These are phyloP conservation scores for Clunio marinus DNA, from an alignment of 2,888 invertebrate genomes.

Conservation along the genomic window DNA sequence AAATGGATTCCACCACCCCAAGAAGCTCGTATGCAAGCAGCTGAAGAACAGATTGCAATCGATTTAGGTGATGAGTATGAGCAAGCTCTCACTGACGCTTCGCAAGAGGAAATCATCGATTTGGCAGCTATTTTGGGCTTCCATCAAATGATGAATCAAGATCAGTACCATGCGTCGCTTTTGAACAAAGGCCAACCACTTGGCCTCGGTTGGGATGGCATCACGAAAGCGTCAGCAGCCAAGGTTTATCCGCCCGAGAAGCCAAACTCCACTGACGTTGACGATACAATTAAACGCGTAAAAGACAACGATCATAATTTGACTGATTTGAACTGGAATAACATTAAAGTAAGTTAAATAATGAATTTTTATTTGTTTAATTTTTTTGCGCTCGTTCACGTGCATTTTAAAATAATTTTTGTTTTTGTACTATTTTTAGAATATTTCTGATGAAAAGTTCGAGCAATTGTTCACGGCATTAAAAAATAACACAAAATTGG, in stretches of 20 bases:
- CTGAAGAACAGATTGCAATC: slow-evolving; percentile 87
- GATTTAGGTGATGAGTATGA: slow-evolving; percentile 94
- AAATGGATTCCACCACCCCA: slow-evolving; percentile 83
- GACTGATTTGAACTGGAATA: slow-evolving; percentile 96
- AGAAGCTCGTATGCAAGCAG: slow-evolving; percentile 67
- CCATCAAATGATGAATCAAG: slow-evolving; percentile 99
- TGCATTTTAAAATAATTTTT: neutral
- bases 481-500: slow-evolving; percentile 84
- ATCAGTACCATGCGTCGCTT: slow-evolving; percentile 96
- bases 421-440: slow-evolving; percentile 57
- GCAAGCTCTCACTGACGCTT: slow-evolving; percentile 77
- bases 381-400: neutral
- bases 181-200: slow-evolving; percentile 87
- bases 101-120: slow-evolving; percentile 97
- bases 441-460: slow-evolving; percentile 94
- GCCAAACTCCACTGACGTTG: slow-evolving; percentile 94
- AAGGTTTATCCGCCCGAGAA: slow-evolving; percentile 92
- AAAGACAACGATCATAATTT: slow-evolving; percentile 82
- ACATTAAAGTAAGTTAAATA: slow-evolving; percentile 80
- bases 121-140: slow-evolving; percentile 96
- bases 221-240: slow-evolving; percentile 88
- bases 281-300: slow-evolving; percentile 84
- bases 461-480: slow-evolving; percentile 82
- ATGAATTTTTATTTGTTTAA: too few relatives aligned
- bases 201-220: slow-evolving; percentile 88